Conservation (phyloP, 2,797 vertebrate genomes). For the Periparus ater region DNA sequence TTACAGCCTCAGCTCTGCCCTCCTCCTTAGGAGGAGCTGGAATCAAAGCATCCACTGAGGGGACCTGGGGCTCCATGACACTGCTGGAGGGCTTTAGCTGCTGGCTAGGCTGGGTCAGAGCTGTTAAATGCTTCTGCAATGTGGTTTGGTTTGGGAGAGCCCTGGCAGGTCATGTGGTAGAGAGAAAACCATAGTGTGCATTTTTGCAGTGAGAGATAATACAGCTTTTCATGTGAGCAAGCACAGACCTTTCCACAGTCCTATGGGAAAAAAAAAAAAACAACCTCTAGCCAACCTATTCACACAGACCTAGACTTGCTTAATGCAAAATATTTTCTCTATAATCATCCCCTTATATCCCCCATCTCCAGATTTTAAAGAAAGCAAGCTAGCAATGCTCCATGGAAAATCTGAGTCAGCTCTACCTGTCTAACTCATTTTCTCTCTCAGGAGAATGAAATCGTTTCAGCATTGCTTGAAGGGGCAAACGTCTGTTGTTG, state of each 20-base stretch:
- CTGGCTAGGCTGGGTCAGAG: neutral
- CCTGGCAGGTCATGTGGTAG: neutral
- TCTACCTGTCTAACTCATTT: neutral
- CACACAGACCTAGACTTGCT: neutral
- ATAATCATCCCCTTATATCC: neutral
- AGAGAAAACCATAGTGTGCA: neutral
- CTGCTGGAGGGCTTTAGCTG: neutral
- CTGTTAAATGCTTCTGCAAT: neutral
- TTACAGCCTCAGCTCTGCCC: neutral
- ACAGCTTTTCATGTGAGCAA: neutral
- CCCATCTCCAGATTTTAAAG: neutral
- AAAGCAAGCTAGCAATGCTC: neutral
- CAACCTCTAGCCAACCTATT: neutral
- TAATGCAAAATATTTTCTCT: neutral
- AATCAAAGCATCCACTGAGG: neutral
- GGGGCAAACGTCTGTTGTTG: neutral
- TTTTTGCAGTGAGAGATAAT: neutral
- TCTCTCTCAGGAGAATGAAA: neutral
- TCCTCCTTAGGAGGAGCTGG: neutral
- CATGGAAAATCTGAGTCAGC: constrained; percentile 8
- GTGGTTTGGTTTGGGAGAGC: neutral
- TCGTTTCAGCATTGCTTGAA: neutral
- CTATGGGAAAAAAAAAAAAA: accelerated
- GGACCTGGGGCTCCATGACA: neutral
- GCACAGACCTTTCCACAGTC: neutral